Conservation (phyloP, 2,888 invertebrate species). For the Caenorhabditis sp. region DNA sequence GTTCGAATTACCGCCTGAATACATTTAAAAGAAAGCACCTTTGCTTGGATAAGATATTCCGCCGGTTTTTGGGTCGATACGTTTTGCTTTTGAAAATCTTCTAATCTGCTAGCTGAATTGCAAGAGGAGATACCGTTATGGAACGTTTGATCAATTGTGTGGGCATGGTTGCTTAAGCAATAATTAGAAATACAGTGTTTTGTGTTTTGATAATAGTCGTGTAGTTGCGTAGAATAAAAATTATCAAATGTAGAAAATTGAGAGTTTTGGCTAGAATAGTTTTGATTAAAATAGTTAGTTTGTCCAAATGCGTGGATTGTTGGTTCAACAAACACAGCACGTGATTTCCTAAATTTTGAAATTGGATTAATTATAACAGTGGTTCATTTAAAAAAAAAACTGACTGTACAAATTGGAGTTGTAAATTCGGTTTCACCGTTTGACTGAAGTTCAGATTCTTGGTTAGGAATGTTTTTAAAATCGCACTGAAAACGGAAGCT, state of each 20-base stretch:
- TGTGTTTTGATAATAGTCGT: not conserved
- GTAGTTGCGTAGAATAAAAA: not conserved
- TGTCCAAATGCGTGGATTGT: slow-evolving; percentile 64
- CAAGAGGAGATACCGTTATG: too few relatives aligned
- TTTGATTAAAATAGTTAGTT: slow-evolving; percentile 8
- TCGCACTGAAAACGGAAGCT: too few relatives aligned
- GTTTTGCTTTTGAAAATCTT: too few relatives aligned
- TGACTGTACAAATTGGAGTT: slow-evolving; percentile 68
- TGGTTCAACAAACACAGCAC: slow-evolving; percentile 83
- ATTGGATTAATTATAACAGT: not conserved
- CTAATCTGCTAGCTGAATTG: too few relatives aligned
- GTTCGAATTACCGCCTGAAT: too few relatives aligned
- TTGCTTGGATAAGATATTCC: too few relatives aligned
- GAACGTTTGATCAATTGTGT: too few relatives aligned
- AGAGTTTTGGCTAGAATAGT: slow-evolving; percentile 13
- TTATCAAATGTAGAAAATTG: slow-evolving; percentile 1
- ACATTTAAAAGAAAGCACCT: too few relatives aligned
- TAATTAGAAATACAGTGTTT: slow-evolving; percentile 1
- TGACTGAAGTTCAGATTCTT: too few relatives aligned
- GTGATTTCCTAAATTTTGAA: slow-evolving; percentile 66
- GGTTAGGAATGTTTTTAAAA: too few relatives aligned
- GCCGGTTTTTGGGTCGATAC: too few relatives aligned
- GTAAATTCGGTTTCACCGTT: slow-evolving; percentile 42
- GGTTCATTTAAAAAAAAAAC: slow-evolving; percentile 21
- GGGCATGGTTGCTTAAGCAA: not conserved